phyloP scores from a whole-genome alignment of 2,888 invertebrate genomes.

The Ferrisia virgata region DNA sequence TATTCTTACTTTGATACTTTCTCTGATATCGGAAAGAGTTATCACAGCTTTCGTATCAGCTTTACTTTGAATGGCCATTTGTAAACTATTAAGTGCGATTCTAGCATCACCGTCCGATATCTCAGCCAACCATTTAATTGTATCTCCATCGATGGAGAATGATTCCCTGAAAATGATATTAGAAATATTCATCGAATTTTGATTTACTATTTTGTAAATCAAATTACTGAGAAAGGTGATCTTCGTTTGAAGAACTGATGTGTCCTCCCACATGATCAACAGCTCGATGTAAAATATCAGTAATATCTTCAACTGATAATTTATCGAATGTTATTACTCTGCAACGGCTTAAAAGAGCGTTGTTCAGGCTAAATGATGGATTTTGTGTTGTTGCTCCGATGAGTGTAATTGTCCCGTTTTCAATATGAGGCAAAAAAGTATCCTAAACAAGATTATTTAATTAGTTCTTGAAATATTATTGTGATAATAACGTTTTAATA shows the following conservation, averaged over 20 bases:
- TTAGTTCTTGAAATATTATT: too few relatives aligned
- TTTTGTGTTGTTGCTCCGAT: constrained; percentile 85
- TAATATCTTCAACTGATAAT: constrained; percentile 60
- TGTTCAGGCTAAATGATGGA: constrained; percentile 80
- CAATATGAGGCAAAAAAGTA: constrained; percentile 74
- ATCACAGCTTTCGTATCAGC: neutral
- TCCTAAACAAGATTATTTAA: too few relatives aligned
- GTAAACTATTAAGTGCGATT: constrained; percentile 71
- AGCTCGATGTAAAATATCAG: constrained; percentile 60
- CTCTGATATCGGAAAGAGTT: constrained; percentile 28
- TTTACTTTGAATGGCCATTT: constrained; percentile 55
- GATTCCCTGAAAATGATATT: neutral
- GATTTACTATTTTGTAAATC: neutral
- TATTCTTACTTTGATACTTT: constrained; percentile 26
- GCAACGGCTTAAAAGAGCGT: constrained; percentile 74
- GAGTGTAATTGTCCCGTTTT: constrained; percentile 72
- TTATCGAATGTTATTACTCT: constrained; percentile 73
- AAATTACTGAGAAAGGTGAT: neutral
- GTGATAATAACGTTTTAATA: too few relatives aligned
- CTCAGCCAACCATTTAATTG: constrained; percentile 68
- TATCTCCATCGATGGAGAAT: constrained; percentile 58
- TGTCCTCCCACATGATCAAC: constrained; percentile 50
- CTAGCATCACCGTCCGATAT: constrained; percentile 80
- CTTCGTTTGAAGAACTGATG: neutral
- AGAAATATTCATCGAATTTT: neutral